Conservation (phyloP, 1,140 invertebrate species). For the Asbolus verrucosus region DNA sequence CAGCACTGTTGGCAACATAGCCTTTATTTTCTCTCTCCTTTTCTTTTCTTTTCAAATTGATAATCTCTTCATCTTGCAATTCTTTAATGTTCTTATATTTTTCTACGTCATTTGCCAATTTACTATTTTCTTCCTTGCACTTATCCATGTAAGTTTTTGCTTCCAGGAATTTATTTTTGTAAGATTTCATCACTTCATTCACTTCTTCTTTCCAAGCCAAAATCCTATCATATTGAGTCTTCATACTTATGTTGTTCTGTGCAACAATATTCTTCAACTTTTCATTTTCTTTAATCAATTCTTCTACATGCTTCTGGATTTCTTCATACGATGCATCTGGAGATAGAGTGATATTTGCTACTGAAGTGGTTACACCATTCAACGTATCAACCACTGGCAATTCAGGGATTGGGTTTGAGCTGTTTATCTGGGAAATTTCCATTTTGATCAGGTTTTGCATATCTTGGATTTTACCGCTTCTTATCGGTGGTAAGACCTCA, state of each 20-base stretch:
- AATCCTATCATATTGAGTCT: constrained; percentile 4
- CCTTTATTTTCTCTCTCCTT: not conserved
- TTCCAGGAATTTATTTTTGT: constrained; percentile 8
- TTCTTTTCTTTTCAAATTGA: constrained; percentile 14
- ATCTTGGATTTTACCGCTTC: not conserved
- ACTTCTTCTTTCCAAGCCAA: constrained; percentile 17
- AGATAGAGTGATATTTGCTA: constrained; percentile 4
- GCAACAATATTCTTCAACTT: constrained; percentile 15
- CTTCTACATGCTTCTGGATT: constrained; percentile 22
- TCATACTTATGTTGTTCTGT: constrained; percentile 24
- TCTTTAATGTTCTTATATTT: not conserved
- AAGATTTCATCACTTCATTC: constrained; percentile 8
- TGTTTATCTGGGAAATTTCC: constrained; percentile 7
- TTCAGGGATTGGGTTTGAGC: not conserved
- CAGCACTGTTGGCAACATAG: not conserved
- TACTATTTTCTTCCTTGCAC: constrained; percentile 12
- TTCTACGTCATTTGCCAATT: constrained; percentile 5
- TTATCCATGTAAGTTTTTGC: constrained; percentile 18
- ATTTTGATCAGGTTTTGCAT: constrained; percentile 13
- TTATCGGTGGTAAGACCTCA: constrained; percentile 1
- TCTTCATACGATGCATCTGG: constrained; percentile 22
- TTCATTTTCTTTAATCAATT: constrained; percentile 19
- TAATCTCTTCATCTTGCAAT: constrained; percentile 14
- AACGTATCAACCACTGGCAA: not conserved
- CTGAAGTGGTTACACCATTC: not conserved